Base-by-base conservation (phyloP, 1,140 invertebrate genomes). In the Cecropterus lyciades region DNA sequence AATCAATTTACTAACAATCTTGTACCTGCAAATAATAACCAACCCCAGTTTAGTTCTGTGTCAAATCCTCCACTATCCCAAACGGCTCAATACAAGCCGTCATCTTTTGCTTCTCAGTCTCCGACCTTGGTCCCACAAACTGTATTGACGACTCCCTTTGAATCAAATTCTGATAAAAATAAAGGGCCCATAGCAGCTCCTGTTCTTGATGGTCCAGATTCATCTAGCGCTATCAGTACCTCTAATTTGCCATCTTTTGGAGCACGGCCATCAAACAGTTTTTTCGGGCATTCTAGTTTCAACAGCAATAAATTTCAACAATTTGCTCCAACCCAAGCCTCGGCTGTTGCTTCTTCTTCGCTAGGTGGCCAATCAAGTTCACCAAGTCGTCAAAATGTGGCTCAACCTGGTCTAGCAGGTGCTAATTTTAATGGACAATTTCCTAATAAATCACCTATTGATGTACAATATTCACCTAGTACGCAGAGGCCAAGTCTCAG, bases 111-210 rank as follows among this genome's bases (percentile, higher is more conserved):
- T 45, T 62, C 70, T 37, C 71, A 72, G 46, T 51, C 68, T 14
- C 66, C 79, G 43, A 81, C 77, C 13, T 62, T 59, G 17, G 56
- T 72, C 9, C 81, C 79, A 17, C 56, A 59, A 46, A 75, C 51
- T 27, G 79, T 80, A 57, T 65, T 80, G 43, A 76, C 77, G 42
- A 81, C 81, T 11, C 77, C 81, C 20, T 73, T 81, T 56, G 77
- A 79, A 70, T 62, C 70, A 16, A 77, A 16, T 30, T 42, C n/a
- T 3, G 11, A 55, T 13, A 5, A 24, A 14, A 49, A 63, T 15
- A 52, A 52, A 40, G 43, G 17, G 49, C 24, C 43, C 49, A 17
- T 17, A 4, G 16, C 59, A 27, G 14, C 20, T 42, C 59, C 59
- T 13, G 16, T 42, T 11, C 14, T 51, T 49, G 57, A 62, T 49